Percentiles rank a stretch among this genome's conserved stretches.
Evolutionary conservation across 2,888 invertebrate species (phyloP).

Genomic region (Ctenicera cuprea): DNA sequence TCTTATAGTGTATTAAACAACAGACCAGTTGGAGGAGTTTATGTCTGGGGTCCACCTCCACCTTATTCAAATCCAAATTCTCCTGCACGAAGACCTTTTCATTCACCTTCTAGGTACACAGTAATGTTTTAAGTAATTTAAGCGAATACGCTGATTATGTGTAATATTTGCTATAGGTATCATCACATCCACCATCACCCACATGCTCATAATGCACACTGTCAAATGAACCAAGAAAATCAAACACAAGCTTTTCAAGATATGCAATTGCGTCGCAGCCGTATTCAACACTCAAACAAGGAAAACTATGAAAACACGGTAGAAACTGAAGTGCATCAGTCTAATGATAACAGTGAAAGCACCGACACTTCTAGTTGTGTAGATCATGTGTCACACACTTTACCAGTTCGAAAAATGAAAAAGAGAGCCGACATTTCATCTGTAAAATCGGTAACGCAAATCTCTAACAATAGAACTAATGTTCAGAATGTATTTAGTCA

Average conservation of each 20-base stretch:
- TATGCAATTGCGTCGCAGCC: conserved; percentile 62
- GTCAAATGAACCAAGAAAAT: conserved; percentile 70
- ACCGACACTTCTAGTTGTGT: conserved; percentile 71
- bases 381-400: conserved; percentile 75
- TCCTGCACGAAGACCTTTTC: conserved; percentile 75
- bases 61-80: conserved; percentile 90
- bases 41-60: conserved; percentile 92
- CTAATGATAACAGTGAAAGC: conserved; percentile 71
- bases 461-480: conserved; percentile 67
- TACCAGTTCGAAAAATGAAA: conserved; percentile 76
- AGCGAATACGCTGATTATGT: no score
- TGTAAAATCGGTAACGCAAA: conserved; percentile 69
- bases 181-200: conserved; percentile 70
- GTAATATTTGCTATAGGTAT: conserved; percentile 58
- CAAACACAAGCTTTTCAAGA: conserved; percentile 65
- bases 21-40: conserved; percentile 75
- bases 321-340: conserved; percentile 69
- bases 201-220: conserved; percentile 71
- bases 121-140: no score
- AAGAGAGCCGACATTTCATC: conserved; percentile 74
- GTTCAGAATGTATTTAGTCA: conserved; percentile 72
- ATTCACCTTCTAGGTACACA: conserved; percentile 68
- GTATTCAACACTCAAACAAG: conserved; percentile 68
- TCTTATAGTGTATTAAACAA: conserved; percentile 78
- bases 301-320: conserved; percentile 76